phyloP scores from a whole-genome alignment of 92 coral and sea anemone species.

The Siderastrea radians region DNA sequence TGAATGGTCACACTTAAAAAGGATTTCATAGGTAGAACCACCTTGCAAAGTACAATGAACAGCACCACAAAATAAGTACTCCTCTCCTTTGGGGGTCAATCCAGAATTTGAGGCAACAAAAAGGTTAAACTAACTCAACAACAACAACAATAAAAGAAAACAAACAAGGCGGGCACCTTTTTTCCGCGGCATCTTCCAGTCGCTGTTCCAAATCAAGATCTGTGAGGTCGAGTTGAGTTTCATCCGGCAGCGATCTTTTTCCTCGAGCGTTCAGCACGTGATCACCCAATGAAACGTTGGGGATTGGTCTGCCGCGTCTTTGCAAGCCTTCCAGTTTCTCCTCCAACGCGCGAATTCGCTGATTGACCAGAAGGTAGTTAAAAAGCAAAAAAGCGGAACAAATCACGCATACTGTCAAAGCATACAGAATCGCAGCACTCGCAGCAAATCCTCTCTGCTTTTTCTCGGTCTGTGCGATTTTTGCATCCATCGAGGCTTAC shows the following conservation, averaged over 20 bases:
- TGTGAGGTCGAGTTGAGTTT: not conserved
- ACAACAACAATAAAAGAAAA: not conserved
- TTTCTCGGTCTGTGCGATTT: not conserved
- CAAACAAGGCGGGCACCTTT: not conserved
- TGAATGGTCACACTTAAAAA: too few relatives aligned
- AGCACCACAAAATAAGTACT: too few relatives aligned
- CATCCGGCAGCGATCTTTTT: conserved; percentile 8
- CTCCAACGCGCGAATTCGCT: conserved; percentile 17
- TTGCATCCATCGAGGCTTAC: conserved; percentile 2
- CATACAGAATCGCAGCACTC: not conserved
- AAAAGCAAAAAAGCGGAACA: conserved; percentile 7
- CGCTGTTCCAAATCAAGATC: conserved; percentile 13
- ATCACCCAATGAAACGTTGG: not conserved
- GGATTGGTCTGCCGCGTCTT: not conserved
- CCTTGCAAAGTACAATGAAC: too few relatives aligned
- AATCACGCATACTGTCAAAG: conserved; percentile 1
- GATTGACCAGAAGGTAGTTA: conserved; percentile 13
- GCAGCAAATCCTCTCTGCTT: not conserved
- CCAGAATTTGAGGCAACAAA: too few relatives aligned
- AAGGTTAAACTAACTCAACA: too few relatives aligned
- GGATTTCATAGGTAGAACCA: too few relatives aligned
- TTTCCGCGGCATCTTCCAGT: not conserved
- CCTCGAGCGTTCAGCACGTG: not conserved
- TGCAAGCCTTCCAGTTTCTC: not conserved
- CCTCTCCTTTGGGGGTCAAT: too few relatives aligned